Conservation (phyloP, 37 sponge, comb jelly and placozoan genomes). For the Diacarnus erythraeanus region DNA sequence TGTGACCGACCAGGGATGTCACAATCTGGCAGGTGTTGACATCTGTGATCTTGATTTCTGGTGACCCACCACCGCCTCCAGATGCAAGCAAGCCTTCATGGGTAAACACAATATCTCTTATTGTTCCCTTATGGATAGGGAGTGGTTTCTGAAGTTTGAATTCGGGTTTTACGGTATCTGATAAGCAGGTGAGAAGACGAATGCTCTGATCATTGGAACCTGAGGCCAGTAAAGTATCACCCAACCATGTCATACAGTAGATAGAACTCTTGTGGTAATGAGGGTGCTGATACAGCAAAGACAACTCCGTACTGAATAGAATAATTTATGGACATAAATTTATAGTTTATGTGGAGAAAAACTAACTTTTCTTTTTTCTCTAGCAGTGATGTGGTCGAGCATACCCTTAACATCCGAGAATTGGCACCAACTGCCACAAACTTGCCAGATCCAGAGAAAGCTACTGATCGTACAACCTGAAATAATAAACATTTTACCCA, state of each 20-base stretch:
- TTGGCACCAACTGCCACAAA: constrained; percentile 92
- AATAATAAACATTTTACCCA: not conserved
- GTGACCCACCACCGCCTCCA: constrained; percentile 74
- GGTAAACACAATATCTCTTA: constrained; percentile 77
- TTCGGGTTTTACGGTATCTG: not conserved
- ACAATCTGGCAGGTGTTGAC: constrained; percentile 20
- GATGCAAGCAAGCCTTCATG: constrained; percentile 53
- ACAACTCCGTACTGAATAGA: constrained; percentile 2
- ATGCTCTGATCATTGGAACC: constrained; percentile 91
- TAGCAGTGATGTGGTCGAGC: constrained; percentile 47
- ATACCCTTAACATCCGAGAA: constrained; percentile 80
- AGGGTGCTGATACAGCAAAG: constrained; percentile 15
- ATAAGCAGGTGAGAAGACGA: constrained; percentile 45
- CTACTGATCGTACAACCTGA: constrained; percentile 78
- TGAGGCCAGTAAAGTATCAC: constrained; percentile 76
- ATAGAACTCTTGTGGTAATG: constrained; percentile 89
- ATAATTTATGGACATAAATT: not conserved
- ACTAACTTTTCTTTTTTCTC: constrained; percentile 4
- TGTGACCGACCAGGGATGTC: constrained; percentile 44
- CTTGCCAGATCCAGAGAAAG: constrained; percentile 65
- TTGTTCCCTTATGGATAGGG: constrained; percentile 56
- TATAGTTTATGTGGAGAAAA: no score
- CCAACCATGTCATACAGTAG: constrained; percentile 88
- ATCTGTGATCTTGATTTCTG: constrained; percentile 53
- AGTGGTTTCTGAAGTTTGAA: not conserved